Base-by-base conservation (phyloP, 2,113 vertebrate species). In the Platichthys stellatus region DNA sequence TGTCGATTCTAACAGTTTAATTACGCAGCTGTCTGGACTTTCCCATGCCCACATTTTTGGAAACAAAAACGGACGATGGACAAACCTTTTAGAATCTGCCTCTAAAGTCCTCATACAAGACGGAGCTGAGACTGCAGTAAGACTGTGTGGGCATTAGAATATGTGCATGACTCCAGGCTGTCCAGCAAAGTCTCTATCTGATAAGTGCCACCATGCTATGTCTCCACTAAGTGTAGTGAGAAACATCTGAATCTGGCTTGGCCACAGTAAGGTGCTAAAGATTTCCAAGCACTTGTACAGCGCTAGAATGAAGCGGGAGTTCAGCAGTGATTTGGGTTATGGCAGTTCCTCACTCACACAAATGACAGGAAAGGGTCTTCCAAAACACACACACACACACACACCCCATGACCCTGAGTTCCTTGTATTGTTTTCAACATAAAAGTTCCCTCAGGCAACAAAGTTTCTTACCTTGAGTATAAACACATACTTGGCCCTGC, bases 391-490 rank as follows among this genome's bases (percentile, higher is more conserved):
- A 17, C 3, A 15, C 4, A 54, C 3, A 21, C 51, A 54, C 5
- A 5, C 45, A 4, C 45, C 15, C 21, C 53, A 12, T 21, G n/a
- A 75, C 7, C 70, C 70, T 84, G 43, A 82, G 43, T 87, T 85
- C 80, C 78, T 76, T 66, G 45, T 26, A 68, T 86, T 83, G 75
- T 83, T 63, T 47, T 54, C 26, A 73, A 69, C 23, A 51, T 59
- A 35, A 2, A 31, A 1, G n/a, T 73, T 59, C 24, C 40, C 40
- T 43, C 12, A 13, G 67, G 15, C 31, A 43, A 8, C 21, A 31
- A 7, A 6, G 56, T 8, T 28, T 26, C 57, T 26, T 6, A 6
- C 13, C 23, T 26, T 58, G 23, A 58, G 14, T 10, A 11, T 20
- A 54, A 18, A 7, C 20, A 54, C 8, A 21, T 9, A 54, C 51